A percentile compares a stretch with the other conserved stretches of the same genome.
Conservation (phyloP, 2,113 vertebrate genomes). For the Thryonomys swinderianus region DNA sequence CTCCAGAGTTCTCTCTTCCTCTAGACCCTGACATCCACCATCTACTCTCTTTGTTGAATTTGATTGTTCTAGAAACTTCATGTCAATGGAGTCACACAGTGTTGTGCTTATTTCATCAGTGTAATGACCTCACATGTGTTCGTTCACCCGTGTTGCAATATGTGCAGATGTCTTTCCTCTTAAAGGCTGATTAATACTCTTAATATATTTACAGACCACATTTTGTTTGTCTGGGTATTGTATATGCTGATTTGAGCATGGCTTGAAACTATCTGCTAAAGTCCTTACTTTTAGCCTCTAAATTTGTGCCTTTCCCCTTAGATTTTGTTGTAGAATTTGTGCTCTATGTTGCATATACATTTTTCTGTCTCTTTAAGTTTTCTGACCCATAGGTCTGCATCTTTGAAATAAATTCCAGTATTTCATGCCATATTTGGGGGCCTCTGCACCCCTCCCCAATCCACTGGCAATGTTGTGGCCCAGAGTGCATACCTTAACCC, state of each 20-base stretch:
- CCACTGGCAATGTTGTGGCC: not conserved
- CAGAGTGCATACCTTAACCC: not conserved
- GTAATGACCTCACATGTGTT: not conserved
- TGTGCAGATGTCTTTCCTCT: not conserved
- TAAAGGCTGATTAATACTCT: not conserved
- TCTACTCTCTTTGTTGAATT: no score
- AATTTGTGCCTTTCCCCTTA: not conserved
- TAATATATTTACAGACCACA: accelerated
- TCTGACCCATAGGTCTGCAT: not conserved
- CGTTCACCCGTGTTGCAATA: not conserved
- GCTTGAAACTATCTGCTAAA: not conserved
- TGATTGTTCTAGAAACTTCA: not conserved
- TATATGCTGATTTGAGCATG: not conserved
- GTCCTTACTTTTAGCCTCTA: not conserved
- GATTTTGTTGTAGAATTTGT: not conserved
- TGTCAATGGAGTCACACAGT: not conserved
- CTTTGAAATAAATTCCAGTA: not conserved
- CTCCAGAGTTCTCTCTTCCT: not conserved
- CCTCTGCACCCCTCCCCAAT: not conserved
- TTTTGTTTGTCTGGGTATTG: not conserved
- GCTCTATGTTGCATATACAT: not conserved
- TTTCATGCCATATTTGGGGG: not conserved
- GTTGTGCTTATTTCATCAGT: not conserved
- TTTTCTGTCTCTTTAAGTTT: not conserved
- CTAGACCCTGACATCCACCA: not conserved